Evolutionary conservation across 2,888 invertebrate species (phyloP).

Genomic region (Drosophila tanythrix): DNA sequence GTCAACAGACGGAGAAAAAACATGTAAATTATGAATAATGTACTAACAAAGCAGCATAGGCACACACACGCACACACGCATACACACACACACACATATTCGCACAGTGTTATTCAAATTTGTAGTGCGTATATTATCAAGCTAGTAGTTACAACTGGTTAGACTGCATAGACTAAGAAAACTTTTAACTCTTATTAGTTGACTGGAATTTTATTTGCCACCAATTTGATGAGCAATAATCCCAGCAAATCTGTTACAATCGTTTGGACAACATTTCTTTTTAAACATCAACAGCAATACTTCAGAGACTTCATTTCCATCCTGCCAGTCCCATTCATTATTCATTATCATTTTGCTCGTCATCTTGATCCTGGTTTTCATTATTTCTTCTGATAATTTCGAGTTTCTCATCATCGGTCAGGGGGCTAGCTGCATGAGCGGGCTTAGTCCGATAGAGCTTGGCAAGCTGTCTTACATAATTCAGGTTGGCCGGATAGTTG

Average conservation of each 20-base stretch:
- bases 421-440: conserved; percentile 30
- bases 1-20: conserved; percentile 76
- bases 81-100: not conserved
- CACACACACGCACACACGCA: conserved; percentile 17
- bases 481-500: conserved; percentile 23
- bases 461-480: conserved; percentile 17
- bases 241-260: not conserved
- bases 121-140: conserved; percentile 4
- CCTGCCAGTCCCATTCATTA: not conserved
- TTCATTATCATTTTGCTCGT: conserved; percentile 11
- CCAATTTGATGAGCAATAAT: not conserved
- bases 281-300: not conserved
- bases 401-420: conserved; percentile 53
- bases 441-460: conserved; percentile 22
- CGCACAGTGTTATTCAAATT: conserved; percentile 32
- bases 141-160: not conserved
- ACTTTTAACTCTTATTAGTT: not conserved
- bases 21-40: conserved; percentile 80
- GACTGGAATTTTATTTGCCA: conserved; percentile 13
- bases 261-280: not conserved
- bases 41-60: conserved; percentile 72
- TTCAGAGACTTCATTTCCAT: not conserved
- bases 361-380: conserved; percentile 2
- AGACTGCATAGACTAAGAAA: not conserved
- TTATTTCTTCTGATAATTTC: conserved; percentile 34